phyloP scores from a whole-genome alignment of 1,140 invertebrate species.

The Papilio helenus region DNA sequence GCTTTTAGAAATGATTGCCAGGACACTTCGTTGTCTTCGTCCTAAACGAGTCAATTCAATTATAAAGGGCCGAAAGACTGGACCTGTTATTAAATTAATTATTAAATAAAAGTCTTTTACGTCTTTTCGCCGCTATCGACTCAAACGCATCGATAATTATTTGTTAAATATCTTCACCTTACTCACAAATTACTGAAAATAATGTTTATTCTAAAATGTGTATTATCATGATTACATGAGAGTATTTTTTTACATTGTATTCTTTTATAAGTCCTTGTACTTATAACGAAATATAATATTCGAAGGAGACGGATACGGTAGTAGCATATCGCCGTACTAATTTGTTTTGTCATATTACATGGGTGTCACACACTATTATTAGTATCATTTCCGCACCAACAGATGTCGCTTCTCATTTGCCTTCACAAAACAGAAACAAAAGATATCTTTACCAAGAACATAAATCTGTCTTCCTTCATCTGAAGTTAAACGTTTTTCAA shows the following conservation, averaged over 20 bases:
- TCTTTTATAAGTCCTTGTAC: neutral
- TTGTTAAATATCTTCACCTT: neutral
- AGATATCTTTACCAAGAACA: neutral
- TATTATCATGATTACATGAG: neutral
- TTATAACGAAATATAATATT: neutral
- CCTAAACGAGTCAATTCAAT: slow-evolving; percentile 16
- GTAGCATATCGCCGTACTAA: neutral
- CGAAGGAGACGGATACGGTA: neutral
- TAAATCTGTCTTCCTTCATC: neutral
- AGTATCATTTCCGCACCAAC: neutral
- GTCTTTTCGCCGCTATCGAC: neutral
- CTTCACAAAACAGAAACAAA: neutral
- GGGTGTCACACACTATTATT: neutral
- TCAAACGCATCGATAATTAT: neutral
- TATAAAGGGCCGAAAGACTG: slow-evolving; percentile 14
- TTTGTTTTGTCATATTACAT: neutral
- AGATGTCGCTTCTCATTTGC: neutral
- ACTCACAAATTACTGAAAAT: too few species aligned
- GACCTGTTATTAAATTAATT: slow-evolving; percentile 9
- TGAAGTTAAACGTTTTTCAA: neutral
- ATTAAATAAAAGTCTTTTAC: neutral
- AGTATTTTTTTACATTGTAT: too few species aligned
- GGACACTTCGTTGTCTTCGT: neutral
- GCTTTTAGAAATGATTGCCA: slow-evolving; percentile 12
- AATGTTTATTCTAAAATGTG: too few species aligned